phyloP scores from a whole-genome alignment of 2,113 vertebrate species.

The Paramisgurnus dabryanus region DNA sequence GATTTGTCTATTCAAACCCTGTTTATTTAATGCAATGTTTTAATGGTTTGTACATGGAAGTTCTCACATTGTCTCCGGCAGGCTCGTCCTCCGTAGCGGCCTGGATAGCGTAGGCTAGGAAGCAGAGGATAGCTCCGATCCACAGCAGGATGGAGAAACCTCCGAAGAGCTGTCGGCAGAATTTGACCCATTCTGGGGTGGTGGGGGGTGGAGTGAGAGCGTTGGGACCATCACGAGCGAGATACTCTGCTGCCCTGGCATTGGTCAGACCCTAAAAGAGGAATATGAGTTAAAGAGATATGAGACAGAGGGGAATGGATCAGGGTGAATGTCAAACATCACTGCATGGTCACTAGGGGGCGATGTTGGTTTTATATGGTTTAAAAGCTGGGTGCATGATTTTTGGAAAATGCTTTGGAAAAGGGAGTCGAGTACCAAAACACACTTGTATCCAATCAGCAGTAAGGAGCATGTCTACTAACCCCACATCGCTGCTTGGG shows the following conservation, averaged over 20 bases:
- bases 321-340: not conserved
- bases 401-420: too few relatives aligned
- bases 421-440: too few relatives aligned
- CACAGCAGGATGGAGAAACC: slow-evolving; percentile 92
- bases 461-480: too few relatives aligned
- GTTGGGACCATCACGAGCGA: slow-evolving; percentile 85
- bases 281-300: not conserved
- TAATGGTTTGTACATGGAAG: not conserved
- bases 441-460: too few relatives aligned
- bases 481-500: too few relatives aligned
- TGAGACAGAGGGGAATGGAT: not conserved
- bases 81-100: slow-evolving; percentile 87
- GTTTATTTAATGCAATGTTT: not conserved
- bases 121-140: slow-evolving; percentile 91
- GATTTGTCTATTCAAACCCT: not conserved
- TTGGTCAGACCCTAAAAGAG: slow-evolving; percentile 84
- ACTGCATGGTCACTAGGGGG: not conserved
- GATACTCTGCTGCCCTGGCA: slow-evolving; percentile 86
- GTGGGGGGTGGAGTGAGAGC: slow-evolving; percentile 89
- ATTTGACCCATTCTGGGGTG: slow-evolving; percentile 93
- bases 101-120: slow-evolving; percentile 91
- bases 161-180: slow-evolving; percentile 90
- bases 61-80: slow-evolving; percentile 84
- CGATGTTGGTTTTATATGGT: not conserved
- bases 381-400: too few relatives aligned